These are phyloP conservation scores for Calidris pygmaea DNA, from an alignment of 2,113 vertebrate species.

Conservation along the genomic window DNA sequence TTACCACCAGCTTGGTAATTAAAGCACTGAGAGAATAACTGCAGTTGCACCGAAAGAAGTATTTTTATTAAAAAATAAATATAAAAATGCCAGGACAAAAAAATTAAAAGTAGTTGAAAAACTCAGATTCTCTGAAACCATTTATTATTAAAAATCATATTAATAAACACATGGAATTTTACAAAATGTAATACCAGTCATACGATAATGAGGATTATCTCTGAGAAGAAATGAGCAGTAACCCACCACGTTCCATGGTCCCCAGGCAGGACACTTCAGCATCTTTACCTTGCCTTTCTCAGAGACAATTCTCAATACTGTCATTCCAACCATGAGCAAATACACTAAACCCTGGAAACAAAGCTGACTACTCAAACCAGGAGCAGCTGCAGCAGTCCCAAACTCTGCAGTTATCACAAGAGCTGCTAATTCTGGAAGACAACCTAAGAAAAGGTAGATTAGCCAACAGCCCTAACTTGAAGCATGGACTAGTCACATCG, in stretches of 20 bases:
- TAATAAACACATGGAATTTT: background rate
- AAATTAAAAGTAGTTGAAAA: background rate
- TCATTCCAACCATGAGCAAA: background rate
- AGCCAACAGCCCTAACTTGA: background rate
- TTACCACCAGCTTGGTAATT: background rate
- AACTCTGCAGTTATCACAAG: background rate
- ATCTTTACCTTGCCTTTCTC: background rate
- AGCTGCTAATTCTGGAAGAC: background rate
- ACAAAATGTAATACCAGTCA: background rate
- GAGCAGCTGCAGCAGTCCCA: background rate
- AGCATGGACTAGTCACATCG: background rate
- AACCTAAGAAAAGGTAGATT: background rate
- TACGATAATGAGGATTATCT: background rate
- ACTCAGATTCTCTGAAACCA: background rate
- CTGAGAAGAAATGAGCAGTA: background rate
- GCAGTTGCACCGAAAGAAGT: background rate
- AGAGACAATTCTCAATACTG: background rate
- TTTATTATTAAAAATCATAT: background rate
- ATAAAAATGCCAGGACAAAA: background rate
- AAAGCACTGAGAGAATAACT: background rate
- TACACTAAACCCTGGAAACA: background rate
- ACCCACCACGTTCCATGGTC: fast-evolving
- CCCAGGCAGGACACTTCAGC: background rate
- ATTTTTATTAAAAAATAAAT: background rate
- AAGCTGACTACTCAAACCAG: background rate